Evolutionary conservation across 2,797 vertebrate genomes (phyloP), one percentile per base, ranked within the genome.

Genomic region (Eleutherodactylus coqui): DNA sequence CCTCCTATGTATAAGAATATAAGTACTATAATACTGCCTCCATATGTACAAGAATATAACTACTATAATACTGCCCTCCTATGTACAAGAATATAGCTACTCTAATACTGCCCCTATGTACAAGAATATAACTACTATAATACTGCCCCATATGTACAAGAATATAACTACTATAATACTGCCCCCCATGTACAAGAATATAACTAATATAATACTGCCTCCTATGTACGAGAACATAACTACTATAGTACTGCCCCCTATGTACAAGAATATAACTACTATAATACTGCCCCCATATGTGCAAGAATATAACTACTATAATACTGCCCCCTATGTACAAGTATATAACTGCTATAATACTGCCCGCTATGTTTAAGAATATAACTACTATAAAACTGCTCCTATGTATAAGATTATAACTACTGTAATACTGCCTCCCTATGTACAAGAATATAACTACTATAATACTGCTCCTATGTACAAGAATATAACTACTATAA

Each of bases 111-210:
- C 53, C 10, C 53, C 53, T 55, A 55, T 55, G 24, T 55, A 55
- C 53, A 55, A 55, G 53, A 55, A 55, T 55, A 55, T 55, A 55
- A 55, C 53, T 55, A 55, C 53, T 55, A 55, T 55, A 55, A 55
- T n/a, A 55, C 53, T 55, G 24, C 51, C 53, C 9, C 53, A 19
- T 55, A 55, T 55, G 21, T 55, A 55, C 53, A 55, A 55, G 53
- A 55, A 55, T 55, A 55, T 55, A 55, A n/a, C 53, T 55, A 55
- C 53, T 55, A 55, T 55, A 55, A 55, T 55, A 55, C 53, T 55
- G 53, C 24, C 17, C 41, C 49, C 49, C 17, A 51, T 51, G 49
- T 51, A 51, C 49, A 51, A 51, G 49, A 51, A 51, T 51, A 51
- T 51, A 51, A 51, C 49, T 51, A 51, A 13, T 51, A 51, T 51